Evolutionary conservation across 2,888 invertebrate genomes (phyloP).

Genomic region (Cacoxenus indagator): DNA sequence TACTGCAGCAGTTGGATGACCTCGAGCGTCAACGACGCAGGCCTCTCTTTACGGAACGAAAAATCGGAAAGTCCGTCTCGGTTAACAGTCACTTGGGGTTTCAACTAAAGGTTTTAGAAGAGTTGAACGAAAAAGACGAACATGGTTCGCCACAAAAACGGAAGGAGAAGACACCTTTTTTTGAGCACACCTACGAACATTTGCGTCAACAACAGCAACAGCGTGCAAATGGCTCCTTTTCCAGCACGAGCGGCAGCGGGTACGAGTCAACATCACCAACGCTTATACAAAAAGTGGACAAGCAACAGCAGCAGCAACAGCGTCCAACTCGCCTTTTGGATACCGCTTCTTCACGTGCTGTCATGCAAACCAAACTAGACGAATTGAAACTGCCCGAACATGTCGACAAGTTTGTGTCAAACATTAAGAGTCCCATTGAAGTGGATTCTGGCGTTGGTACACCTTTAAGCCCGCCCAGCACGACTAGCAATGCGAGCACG

Average conservation of each 20-base stretch:
- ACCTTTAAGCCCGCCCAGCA: constrained; percentile 74
- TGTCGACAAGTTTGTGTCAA: constrained; percentile 65
- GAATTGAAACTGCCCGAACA: constrained; percentile 67
- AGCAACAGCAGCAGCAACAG: constrained; percentile 56
- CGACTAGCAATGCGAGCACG: constrained; percentile 55
- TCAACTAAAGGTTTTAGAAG: constrained; percentile 71
- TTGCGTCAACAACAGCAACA: constrained; percentile 75
- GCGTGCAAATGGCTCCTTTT: constrained; percentile 26
- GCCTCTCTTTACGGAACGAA: constrained; percentile 69
- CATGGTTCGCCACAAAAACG: constrained; percentile 70
- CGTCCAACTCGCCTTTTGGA: constrained; percentile 65
- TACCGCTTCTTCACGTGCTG: constrained; percentile 46
- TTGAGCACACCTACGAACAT: constrained; percentile 79
- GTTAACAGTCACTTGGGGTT: constrained; percentile 70
- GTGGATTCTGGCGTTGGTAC: constrained; percentile 79
- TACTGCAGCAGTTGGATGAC: constrained; percentile 76
- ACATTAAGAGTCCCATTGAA: constrained; percentile 67
- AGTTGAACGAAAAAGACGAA: constrained; percentile 70
- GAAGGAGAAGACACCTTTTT: constrained; percentile 74
- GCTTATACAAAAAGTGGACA: background rate
- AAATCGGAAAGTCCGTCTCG: constrained; percentile 71
- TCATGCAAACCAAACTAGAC: constrained; percentile 57
- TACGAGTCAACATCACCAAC: constrained; percentile 33
- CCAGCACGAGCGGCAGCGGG: constrained; percentile 8
- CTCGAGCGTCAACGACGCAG: constrained; percentile 70